phyloP scores from a whole-genome alignment of 2,113 vertebrate species.

The Ictalurus furcatus region DNA sequence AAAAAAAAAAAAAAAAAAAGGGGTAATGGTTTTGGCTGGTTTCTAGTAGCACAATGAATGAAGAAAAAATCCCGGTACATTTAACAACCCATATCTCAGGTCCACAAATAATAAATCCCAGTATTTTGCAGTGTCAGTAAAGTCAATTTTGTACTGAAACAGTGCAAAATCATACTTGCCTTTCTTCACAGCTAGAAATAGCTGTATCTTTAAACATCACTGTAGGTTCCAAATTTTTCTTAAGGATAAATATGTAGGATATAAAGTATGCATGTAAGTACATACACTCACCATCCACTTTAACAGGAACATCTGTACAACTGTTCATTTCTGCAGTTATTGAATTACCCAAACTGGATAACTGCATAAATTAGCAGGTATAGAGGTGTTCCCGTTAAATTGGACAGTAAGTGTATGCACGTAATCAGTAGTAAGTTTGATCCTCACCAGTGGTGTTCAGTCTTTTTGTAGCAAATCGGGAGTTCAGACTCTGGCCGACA shows the following conservation, averaged over 20 bases:
- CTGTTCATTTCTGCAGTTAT: neutral
- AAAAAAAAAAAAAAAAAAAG: neutral
- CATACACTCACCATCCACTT: neutral
- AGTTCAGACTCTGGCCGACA: conserved; percentile 64
- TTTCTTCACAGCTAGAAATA: neutral
- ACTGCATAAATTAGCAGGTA: neutral
- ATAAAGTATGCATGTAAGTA: neutral
- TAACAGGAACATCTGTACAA: neutral
- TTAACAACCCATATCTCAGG: neutral
- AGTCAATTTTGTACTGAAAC: neutral
- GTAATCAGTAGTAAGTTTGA: neutral
- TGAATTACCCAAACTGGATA: neutral
- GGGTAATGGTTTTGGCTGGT: neutral
- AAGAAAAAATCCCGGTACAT: neutral
- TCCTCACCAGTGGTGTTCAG: conserved; percentile 54
- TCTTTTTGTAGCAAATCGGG: conserved; percentile 54
- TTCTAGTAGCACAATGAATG: neutral
- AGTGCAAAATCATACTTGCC: neutral
- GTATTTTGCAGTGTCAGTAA: neutral
- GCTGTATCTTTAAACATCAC: neutral
- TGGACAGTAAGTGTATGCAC: neutral
- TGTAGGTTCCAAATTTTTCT: neutral
- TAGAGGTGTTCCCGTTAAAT: neutral
- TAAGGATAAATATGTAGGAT: neutral
- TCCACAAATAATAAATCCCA: neutral